Evolutionary conservation across 2,113 vertebrate species (phyloP).

Genomic region (Cricetomys ansorgei): DNA sequence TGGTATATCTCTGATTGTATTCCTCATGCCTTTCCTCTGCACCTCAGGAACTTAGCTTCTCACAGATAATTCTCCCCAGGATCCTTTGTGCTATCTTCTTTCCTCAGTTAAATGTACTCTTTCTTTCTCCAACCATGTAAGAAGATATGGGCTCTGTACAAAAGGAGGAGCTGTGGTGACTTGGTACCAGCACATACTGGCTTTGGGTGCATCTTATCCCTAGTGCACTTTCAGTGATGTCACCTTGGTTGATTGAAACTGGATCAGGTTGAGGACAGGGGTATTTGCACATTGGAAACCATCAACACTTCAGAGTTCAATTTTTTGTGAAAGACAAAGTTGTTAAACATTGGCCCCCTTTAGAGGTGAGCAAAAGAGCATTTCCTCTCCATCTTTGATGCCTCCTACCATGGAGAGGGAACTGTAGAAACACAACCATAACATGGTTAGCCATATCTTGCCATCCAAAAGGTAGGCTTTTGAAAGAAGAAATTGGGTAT

Average conservation of each 20-base stretch:
- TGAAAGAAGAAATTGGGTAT: not conserved
- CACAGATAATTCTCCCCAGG: not conserved
- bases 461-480: not conserved
- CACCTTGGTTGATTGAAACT: not conserved
- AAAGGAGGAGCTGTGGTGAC: not conserved
- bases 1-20: not conserved
- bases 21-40: not conserved
- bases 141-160: not conserved
- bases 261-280: not conserved
- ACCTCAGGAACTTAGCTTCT: not conserved
- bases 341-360: not conserved
- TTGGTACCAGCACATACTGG: not conserved
- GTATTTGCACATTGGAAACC: not conserved
- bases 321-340: not conserved
- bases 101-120: not conserved
- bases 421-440: not conserved
- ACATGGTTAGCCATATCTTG: not conserved
- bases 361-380: fast-evolving
- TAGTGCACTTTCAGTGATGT: not conserved
- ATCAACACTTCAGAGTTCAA: not conserved
- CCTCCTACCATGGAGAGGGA: not conserved
- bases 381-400: not conserved
- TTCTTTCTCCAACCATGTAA: not conserved
- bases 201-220: no score
- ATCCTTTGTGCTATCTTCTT: not conserved